Conservation (phyloP, 2,888 invertebrate species). For the Epicampocera succincta region DNA sequence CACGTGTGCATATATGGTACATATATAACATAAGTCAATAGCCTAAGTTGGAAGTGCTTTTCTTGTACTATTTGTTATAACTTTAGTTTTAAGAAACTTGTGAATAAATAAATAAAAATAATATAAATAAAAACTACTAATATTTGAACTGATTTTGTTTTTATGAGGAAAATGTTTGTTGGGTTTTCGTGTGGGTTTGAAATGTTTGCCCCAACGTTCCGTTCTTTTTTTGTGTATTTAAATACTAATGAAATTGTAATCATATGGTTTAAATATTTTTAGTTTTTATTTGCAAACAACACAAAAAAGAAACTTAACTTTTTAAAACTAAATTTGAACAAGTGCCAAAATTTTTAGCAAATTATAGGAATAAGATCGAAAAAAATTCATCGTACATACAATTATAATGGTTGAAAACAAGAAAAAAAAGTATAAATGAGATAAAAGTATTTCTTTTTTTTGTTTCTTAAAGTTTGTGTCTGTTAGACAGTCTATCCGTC, state of each 20-base stretch:
- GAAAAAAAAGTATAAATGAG: not conserved
- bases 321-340: conserved; percentile 67
- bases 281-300: conserved; percentile 52
- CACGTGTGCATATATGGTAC: no score
- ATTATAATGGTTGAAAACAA: conserved; percentile 35
- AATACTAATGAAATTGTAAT: conserved; percentile 63
- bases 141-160: no score
- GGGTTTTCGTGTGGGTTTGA: not conserved
- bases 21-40: no score
- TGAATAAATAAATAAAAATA: no score
- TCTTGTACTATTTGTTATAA: no score
- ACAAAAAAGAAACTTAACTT: conserved; percentile 33
- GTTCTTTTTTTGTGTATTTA: conserved; percentile 29
- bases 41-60: no score
- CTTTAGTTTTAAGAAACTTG: no score
- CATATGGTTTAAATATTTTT: conserved; percentile 71
- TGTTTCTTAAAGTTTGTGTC: conserved; percentile 33
- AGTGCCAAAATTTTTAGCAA: conserved; percentile 69
- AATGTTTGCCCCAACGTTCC: conserved; percentile 7
- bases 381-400: conserved; percentile 12
- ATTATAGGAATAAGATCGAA: conserved; percentile 49
- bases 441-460: conserved; percentile 39
- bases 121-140: no score
- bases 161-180: no score
- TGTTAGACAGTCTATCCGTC: conserved; percentile 46